Evolutionary conservation across 2,888 invertebrate species (phyloP).

Genomic region (Automeris io): DNA sequence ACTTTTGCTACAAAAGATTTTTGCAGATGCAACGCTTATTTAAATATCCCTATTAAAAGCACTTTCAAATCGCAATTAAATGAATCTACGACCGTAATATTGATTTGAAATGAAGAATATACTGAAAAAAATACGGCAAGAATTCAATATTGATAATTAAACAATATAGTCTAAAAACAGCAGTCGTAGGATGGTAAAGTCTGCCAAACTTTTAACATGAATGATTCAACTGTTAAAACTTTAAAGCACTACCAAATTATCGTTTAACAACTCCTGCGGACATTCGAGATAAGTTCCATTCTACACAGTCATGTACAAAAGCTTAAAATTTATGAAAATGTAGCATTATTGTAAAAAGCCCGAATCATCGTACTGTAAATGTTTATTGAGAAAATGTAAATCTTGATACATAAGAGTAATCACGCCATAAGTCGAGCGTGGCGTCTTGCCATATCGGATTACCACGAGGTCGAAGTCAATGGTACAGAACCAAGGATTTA

Average conservation of each 20-base stretch:
- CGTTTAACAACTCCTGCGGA: neutral
- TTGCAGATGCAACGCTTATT: too few relatives aligned
- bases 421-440: slow-evolving; percentile 52
- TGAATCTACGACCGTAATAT: too few relatives aligned
- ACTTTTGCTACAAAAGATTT: too few relatives aligned
- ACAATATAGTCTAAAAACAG: neutral
- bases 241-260: neutral
- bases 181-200: neutral
- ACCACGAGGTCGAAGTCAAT: slow-evolving; percentile 59
- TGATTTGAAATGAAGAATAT: too few relatives aligned
- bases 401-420: slow-evolving; percentile 45
- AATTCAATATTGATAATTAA: too few relatives aligned
- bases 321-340: too few relatives aligned
- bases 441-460: slow-evolving; percentile 64
- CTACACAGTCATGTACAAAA: neutral
- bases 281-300: neutral
- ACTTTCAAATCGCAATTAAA: too few relatives aligned
- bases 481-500: slow-evolving; percentile 59
- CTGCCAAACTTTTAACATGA: neutral
- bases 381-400: neutral
- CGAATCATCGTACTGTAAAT: too few relatives aligned
- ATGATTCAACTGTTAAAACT: neutral
- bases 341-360: too few relatives aligned
- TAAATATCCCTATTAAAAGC: too few relatives aligned
- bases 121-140: too few relatives aligned